Percentiles rank a stretch among this genome's conserved stretches.
Conservation (phyloP, 2,888 invertebrate genomes). For the Agrochola lychnidis region DNA sequence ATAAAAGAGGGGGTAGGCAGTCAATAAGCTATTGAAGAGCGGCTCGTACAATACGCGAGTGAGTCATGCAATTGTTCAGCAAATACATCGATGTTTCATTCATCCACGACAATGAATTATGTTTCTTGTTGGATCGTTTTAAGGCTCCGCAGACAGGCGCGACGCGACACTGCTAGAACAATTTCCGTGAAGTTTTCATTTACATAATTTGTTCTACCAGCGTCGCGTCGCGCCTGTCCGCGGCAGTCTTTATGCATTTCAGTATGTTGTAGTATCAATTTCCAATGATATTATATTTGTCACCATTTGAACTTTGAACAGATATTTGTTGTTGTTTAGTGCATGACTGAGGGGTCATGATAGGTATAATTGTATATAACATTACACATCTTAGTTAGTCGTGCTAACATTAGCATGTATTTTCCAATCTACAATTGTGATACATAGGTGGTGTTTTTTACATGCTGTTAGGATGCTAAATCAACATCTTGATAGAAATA, state of each 20-base stretch:
- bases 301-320: slow-evolving; percentile 38
- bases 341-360: slow-evolving; percentile 14
- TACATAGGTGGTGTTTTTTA: not conserved
- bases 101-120: slow-evolving; percentile 46
- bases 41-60: slow-evolving; percentile 39
- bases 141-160: no score
- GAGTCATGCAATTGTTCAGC: slow-evolving; percentile 57
- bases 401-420: no score
- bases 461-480: not conserved
- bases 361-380: not conserved
- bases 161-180: no score
- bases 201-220: no score
- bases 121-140: not conserved
- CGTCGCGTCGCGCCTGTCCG: no score
- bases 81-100: slow-evolving; percentile 42
- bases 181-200: no score
- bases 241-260: slow-evolving; percentile 3
- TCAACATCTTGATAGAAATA: not conserved
- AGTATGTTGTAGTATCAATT: slow-evolving; percentile 15
- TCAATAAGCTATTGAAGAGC: slow-evolving; percentile 38
- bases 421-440: not conserved
- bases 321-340: slow-evolving; percentile 30
- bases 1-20: slow-evolving; percentile 28
- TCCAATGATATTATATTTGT: slow-evolving; percentile 32
- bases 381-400: no score